phyloP scores from a whole-genome alignment of 2,888 invertebrate genomes.

The Trichopoda pennipes region DNA sequence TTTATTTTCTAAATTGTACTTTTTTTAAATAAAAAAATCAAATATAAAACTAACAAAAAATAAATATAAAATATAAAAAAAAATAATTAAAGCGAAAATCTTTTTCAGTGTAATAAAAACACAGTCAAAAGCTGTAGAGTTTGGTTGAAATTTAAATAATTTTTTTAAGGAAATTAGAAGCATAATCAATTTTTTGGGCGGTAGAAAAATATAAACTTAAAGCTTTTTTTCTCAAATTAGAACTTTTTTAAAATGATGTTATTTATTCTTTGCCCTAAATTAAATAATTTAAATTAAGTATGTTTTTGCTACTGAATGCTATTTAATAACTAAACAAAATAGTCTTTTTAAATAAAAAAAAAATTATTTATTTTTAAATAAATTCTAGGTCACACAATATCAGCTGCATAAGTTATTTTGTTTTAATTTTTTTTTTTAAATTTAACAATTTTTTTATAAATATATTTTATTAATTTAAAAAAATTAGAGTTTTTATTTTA shows the following conservation, averaged over 20 bases:
- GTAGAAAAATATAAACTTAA: not conserved
- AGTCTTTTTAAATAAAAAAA: not conserved
- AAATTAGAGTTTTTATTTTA: too few relatives aligned
- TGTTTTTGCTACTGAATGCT: slow-evolving; percentile 46
- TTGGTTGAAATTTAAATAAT: too few relatives aligned
- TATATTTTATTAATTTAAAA: not conserved
- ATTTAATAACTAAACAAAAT: slow-evolving; percentile 9
- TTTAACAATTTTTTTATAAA: too few relatives aligned
- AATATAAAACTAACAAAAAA: too few relatives aligned
- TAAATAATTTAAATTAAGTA: slow-evolving; percentile 24
- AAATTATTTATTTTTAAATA: slow-evolving; percentile 21
- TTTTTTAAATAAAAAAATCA: too few relatives aligned
- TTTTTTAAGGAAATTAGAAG: too few relatives aligned
- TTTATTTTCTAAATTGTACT: too few relatives aligned
- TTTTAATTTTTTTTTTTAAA: not conserved
- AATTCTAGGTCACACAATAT: slow-evolving; percentile 76
- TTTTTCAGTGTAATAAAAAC: too few relatives aligned
- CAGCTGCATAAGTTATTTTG: slow-evolving; percentile 78
- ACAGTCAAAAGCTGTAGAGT: too few relatives aligned
- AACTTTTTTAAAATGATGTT: not conserved
- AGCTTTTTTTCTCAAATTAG: not conserved
- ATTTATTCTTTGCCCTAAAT: slow-evolving; percentile 28
- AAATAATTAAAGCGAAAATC: too few relatives aligned
- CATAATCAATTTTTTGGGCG: too few relatives aligned
- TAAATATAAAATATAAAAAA: too few relatives aligned